Evolutionary conservation across 2,113 vertebrate genomes (phyloP), one percentile per base, ranked within the genome.

Genomic region (Epinephelus moara): DNA sequence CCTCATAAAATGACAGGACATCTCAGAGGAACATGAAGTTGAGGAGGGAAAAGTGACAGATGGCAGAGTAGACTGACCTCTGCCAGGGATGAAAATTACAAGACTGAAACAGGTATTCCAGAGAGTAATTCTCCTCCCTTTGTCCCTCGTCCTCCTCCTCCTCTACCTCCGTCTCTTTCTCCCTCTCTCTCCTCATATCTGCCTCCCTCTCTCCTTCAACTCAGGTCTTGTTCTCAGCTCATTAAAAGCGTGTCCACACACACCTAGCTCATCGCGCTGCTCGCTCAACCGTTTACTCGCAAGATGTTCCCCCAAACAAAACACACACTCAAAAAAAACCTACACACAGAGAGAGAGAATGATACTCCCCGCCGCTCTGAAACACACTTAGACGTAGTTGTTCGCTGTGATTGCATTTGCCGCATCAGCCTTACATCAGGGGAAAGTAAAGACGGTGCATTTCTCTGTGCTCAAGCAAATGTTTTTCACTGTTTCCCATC

Each of bases 241-340:
- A 89, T 94, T 94, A 92, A 90, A 89, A 89, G 75, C 78, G 45
- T 85, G 85, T 92, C 88, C 82, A 82, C 81, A 82, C 74, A 82
- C 79, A 83, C 85, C 82, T 83, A 2, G 21, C 86, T 80, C 75
- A 70, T 87, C 79, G 42, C 83, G 79, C 64, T 55, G 74, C 64
- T 68, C 63, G 11, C 89, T 91, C 88, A 83, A 70, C 72, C 84
- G 11, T 87, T 70, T n/a, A 74, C 62, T 80, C 37, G 25, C 89
- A 88, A 91, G 81, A 89, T 92, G 91, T 89, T 89, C 56, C 59
- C 47, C 60, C 37, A 56, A 56, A 33, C 69, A 25, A 56, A 71
- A 78, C 56, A 66, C 33, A 53, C 19, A 53, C 50, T n/a, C 18
- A 27, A 2, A 47, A 60, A 45, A 77, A 70, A 45, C 1, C 13